Evolutionary conservation across 1,140 invertebrate genomes (phyloP).

Genomic region (Drosophila ogumai): DNA sequence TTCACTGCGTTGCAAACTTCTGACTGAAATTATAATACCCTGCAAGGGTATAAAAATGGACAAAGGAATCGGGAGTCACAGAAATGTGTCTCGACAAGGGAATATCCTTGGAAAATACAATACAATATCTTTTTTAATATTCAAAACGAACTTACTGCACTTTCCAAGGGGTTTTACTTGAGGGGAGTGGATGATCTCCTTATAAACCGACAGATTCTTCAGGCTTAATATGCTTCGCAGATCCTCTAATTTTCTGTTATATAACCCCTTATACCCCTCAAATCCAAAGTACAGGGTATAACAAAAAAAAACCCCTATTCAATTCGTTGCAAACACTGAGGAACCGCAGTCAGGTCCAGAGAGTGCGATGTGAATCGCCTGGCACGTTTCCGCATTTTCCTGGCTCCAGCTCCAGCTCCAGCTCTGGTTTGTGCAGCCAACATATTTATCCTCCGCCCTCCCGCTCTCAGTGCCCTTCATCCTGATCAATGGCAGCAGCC

Average conservation of each 20-base stretch:
- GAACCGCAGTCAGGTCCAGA: constrained; percentile 34
- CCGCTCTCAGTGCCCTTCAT: constrained; percentile 1
- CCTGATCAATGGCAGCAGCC: constrained; percentile 74
- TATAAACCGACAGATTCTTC: neutral
- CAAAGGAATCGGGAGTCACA: neutral
- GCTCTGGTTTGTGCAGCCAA: constrained; percentile 17
- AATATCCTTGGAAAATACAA: neutral
- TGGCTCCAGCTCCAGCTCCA: neutral
- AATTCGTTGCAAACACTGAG: constrained; percentile 50
- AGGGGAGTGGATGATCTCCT: neutral
- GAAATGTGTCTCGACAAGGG: neutral
- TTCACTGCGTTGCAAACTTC: too few species aligned
- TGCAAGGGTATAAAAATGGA: too few species aligned
- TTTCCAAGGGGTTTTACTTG: neutral
- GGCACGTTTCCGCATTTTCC: constrained; percentile 75
- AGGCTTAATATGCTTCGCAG: neutral
- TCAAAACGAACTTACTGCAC: too few species aligned
- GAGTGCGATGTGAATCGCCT: constrained; percentile 52
- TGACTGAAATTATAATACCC: too few species aligned
- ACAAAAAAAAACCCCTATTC: constrained; percentile 35
- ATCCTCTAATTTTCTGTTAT: neutral
- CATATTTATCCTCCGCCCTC: constrained; percentile 11
- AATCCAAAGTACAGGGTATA: neutral
- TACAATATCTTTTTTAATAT: too few species aligned
- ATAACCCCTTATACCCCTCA: neutral